These are phyloP conservation scores for Temnopleurus reevesii DNA, from an alignment of 53 echinoderm and acorn worm species.

Conservation along the genomic window DNA sequence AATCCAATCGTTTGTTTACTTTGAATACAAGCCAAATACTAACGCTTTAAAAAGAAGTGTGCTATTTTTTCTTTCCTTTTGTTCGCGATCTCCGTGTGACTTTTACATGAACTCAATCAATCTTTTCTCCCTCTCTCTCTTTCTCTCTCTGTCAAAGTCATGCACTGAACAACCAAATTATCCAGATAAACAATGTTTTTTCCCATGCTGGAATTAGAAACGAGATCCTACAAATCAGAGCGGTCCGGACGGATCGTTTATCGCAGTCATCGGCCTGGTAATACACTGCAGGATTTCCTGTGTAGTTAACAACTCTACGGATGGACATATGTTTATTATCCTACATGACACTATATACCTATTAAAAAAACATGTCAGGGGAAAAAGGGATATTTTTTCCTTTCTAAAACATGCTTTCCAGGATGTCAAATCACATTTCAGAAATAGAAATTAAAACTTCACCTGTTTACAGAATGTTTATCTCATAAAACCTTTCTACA, in stretches of 20 bases:
- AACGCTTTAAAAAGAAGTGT: background rate
- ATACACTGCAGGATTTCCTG: constrained; percentile 24
- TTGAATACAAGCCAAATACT: constrained; percentile 40
- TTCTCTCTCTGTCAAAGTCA: background rate
- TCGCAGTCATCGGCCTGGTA: background rate
- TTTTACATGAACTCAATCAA: background rate
- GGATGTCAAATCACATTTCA: constrained; percentile 4
- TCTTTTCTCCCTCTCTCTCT: too few relatives aligned
- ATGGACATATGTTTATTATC: constrained; percentile 31
- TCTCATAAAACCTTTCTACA: background rate
- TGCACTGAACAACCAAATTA: constrained; percentile 3
- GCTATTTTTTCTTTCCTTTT: background rate
- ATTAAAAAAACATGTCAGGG: background rate
- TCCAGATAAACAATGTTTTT: background rate
- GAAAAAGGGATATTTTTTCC: background rate
- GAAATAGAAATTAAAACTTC: background rate
- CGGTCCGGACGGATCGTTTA: too few relatives aligned
- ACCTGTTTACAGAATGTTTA: constrained; percentile 2
- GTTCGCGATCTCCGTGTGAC: background rate
- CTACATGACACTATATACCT: background rate
- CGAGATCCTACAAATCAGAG: background rate
- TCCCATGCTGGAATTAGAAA: background rate
- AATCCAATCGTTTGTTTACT: constrained; percentile 33
- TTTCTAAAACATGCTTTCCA: background rate
- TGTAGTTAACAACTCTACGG: background rate